Base-by-base conservation (phyloP, 2,113 vertebrate species). In the Dromiciops gliroides region DNA sequence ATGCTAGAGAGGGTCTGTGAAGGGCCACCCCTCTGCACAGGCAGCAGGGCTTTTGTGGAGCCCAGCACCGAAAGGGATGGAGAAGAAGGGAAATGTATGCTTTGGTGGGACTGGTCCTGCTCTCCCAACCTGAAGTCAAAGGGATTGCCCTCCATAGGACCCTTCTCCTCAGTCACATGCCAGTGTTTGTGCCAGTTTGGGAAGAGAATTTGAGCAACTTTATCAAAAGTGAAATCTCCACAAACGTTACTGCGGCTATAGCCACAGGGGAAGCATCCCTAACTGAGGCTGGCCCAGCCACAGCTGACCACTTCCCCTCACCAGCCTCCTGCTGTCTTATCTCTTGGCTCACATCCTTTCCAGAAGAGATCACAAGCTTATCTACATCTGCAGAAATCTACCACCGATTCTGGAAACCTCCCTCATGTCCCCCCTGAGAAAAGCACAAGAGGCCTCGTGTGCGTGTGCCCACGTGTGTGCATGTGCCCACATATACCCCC, bases 201-300 rank as follows among this genome's bases (percentile, higher is more conserved):
- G 51, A 92, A 90, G 83, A 90, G 91, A 94, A 91, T 47, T 53
- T 89, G 8, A 50, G 50, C 95, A 50, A 50, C 90, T 25, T 89
- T 95, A 97, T 92, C 97, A 75, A 25, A 89, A 90, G 48, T 14
- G 89, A 83, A 37, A 95, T 93, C 95, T 48, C 90, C n/a, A 25
- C 10, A 1, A 93, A 93, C 14, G 6, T 50, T 93, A 31, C 4
- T 56, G 67, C 1, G 50, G 51, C 96, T 91, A 44, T 48, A 26
- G 89, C 92, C 31, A 22, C 83, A n/a, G 4, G 12, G 9, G 50
- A 48, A 96, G 22, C 23, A 0, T 89, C 50, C 2, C 0, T n/a
- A 24, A 52, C 53, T n/a, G n/a, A 60, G 94, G n/a, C 0, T 0
- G 23, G 48, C 44, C 89, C 51, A 3, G 83, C 44, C 51, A 44